phyloP scores from a whole-genome alignment of 2,888 invertebrate genomes.

The Holacanthella duospinosa region DNA sequence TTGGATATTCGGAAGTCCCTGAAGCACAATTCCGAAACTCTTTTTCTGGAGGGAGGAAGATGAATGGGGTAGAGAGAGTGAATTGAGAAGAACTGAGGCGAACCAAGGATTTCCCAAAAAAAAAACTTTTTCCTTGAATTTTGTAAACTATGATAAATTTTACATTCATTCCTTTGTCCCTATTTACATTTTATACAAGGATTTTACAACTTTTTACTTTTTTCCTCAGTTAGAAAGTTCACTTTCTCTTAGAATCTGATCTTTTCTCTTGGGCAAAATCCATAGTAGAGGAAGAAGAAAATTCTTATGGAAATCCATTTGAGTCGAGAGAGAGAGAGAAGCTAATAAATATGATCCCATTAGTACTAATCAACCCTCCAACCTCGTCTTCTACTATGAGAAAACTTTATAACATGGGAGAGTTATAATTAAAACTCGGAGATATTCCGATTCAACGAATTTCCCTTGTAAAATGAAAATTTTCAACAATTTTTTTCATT shows the following conservation, averaged over 20 bases:
- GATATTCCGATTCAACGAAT: no score
- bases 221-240: neutral
- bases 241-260: neutral
- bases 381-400: neutral
- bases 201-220: neutral
- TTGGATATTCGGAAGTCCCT: neutral
- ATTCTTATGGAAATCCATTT: neutral
- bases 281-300: neutral
- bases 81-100: neutral
- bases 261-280: neutral
- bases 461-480: no score
- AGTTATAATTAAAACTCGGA: neutral
- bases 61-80: neutral
- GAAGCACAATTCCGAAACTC: constrained; percentile 1
- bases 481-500: no score
- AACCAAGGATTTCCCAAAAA: neutral
- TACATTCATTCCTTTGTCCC: neutral
- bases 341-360: constrained; percentile 22
- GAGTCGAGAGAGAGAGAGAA: neutral
- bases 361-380: constrained; percentile 16
- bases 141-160: constrained; percentile 3
- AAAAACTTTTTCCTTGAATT: neutral
- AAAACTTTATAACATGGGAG: neutral
- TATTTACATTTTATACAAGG: neutral
- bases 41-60: neutral